Evolutionary conservation across 2,888 invertebrate species (phyloP).

Genomic region (Tuberolachnus salignus): DNA sequence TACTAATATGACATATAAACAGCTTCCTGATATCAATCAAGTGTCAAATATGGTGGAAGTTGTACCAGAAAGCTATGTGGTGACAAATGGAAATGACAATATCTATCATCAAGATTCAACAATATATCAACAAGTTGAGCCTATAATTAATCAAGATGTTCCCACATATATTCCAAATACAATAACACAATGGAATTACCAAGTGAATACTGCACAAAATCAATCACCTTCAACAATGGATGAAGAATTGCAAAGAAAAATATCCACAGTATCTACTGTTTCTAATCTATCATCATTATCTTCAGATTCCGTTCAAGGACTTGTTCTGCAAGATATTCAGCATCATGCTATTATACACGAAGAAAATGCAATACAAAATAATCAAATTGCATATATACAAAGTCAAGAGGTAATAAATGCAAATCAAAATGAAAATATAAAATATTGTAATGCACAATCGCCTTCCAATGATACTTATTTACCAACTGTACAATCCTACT

Average conservation of each 20-base stretch:
- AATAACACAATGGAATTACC: conserved; percentile 43
- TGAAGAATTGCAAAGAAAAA: conserved; percentile 56
- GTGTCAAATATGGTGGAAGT: conserved; percentile 46
- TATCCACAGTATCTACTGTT: conserved; percentile 58
- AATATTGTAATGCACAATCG: conserved; percentile 37
- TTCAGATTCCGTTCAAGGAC: conserved; percentile 55
- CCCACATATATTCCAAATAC: conserved; percentile 36
- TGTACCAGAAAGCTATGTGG: conserved; percentile 40
- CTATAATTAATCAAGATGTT: conserved; percentile 31
- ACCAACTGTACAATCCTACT: conserved; percentile 12
- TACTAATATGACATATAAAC: conserved; percentile 56
- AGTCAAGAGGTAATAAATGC: conserved; percentile 32
- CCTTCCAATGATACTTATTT: conserved; percentile 25
- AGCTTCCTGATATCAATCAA: conserved; percentile 43
- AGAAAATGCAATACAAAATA: conserved; percentile 48
- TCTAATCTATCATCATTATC: conserved; percentile 58
- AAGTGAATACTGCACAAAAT: conserved; percentile 21
- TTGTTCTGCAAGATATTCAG: conserved; percentile 49
- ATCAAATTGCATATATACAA: conserved; percentile 27
- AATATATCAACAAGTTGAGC: conserved; percentile 42
- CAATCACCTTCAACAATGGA: conserved; percentile 17
- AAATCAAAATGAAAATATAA: conserved; percentile 31
- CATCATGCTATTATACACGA: conserved; percentile 54
- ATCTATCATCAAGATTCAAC: conserved; percentile 45
- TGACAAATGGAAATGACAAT: conserved; percentile 44